phyloP scores from a whole-genome alignment of 2,797 vertebrate species.

The Pangasius djambal region DNA sequence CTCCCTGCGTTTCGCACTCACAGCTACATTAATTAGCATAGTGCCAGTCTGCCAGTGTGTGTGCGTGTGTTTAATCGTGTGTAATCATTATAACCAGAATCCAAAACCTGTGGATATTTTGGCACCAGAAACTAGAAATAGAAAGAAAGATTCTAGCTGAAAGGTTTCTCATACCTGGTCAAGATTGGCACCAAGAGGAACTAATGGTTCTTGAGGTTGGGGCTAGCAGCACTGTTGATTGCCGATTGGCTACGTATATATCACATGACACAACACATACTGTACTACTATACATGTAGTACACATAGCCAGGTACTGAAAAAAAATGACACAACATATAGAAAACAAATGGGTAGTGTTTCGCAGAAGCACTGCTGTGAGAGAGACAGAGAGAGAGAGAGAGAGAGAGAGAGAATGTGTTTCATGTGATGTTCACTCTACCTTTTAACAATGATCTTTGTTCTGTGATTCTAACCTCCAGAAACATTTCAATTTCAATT shows the following conservation, averaged over 20 bases:
- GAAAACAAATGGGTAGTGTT: neutral
- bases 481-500: too few species aligned
- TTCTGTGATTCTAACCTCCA: neutral
- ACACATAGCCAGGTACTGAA: neutral
- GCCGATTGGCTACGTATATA: neutral
- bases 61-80: conserved; percentile 4
- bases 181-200: neutral
- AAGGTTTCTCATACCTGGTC: neutral
- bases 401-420: conserved; percentile 27
- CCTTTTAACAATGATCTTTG: neutral
- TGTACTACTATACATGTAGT: neutral
- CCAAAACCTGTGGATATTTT: neutral
- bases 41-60: conserved; percentile 73
- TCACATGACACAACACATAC: neutral
- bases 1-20: conserved; percentile 76
- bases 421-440: neutral
- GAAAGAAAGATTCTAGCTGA: neutral
- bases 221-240: neutral
- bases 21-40: conserved; percentile 84
- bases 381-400: conserved; percentile 1
- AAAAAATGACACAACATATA: neutral
- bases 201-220: neutral
- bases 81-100: neutral
- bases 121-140: neutral
- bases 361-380: too few species aligned